These are phyloP conservation scores for Columba guinea DNA, from an alignment of 2,797 vertebrate species.

Conservation along the genomic window DNA sequence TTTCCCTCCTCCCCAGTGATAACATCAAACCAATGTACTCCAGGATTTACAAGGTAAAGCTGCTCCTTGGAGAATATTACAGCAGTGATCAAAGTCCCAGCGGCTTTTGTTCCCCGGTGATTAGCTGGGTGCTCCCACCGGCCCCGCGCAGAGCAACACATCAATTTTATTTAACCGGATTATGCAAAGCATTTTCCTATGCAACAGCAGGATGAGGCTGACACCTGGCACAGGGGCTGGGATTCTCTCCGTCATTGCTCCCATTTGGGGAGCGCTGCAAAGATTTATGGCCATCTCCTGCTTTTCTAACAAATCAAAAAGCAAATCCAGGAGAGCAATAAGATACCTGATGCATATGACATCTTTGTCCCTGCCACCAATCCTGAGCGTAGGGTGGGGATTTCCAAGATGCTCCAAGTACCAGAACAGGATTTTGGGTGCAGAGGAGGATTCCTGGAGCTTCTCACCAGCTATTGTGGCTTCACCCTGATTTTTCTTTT, in stretches of 20 bases:
- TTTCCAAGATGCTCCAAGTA: accelerated
- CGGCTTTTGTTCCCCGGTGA: background rate
- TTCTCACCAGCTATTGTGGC: background rate
- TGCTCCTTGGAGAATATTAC: background rate
- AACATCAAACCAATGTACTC: background rate
- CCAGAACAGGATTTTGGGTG: background rate
- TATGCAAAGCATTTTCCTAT: background rate
- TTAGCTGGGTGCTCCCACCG: background rate
- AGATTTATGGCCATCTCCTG: background rate
- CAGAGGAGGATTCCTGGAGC: background rate
- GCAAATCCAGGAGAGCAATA: background rate
- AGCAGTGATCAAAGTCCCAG: background rate
- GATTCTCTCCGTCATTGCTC: background rate
- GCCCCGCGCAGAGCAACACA: background rate
- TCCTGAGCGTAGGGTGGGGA: accelerated
- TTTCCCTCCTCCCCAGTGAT: accelerated
- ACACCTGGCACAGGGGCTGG: background rate
- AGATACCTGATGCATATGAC: accelerated
- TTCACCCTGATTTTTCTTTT: background rate
- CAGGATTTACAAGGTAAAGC: constrained; percentile 15
- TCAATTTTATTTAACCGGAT: background rate
- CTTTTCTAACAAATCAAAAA: background rate
- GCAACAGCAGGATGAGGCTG: background rate
- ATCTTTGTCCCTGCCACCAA: accelerated
- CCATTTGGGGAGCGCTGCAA: background rate